Base-by-base conservation (phyloP, 2,113 vertebrate species). In the Odocoileus virginianus region DNA sequence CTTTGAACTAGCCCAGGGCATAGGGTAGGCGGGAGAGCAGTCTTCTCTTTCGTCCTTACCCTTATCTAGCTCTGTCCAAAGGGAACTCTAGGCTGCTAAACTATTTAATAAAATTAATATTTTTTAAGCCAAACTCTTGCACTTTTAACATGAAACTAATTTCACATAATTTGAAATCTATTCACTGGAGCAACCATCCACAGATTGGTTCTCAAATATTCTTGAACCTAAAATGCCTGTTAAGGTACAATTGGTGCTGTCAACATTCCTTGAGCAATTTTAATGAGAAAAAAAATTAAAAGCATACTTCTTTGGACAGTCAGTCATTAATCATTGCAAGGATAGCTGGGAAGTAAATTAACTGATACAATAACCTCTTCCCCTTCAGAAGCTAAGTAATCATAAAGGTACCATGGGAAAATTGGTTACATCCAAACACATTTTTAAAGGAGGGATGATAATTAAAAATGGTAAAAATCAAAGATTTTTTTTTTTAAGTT, bases 261-360 rank as follows among this genome's bases (percentile, higher is more conserved):
- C 97, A 98, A 98, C 97, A 98, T 97, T 98, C 94, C 71, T 97
- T 98, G 88, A 87, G 92, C 54, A 84, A 97, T 98, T 98, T 98
- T 98, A 98, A 98, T 98, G 94, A 98, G 97, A 96, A 95, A 98
- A 98, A 98, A 97, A 96, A 95, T 95, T 45, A 93, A 98, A 99
- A 98, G 83, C 43, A 96, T 89, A 95, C 96, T 98, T 93, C 85
- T 98, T 96, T 43, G 2, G 98, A 97, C 2, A 64, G 95, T 89
- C 30, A 94, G 97, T 97, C 96, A 98, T 98, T 98, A 98, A 98
- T 99, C 98, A 98, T 93, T 96, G 97, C 93, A 97, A 98, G 83
- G 94, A 96, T 96, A 97, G 79, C 96, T 96, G 55, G 95, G 97
- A 98, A 98, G 98, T 98, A 98, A 99, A 98, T 98, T 98, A 98